Conservation (phyloP, 1,140 invertebrate species). For the Chymomyza costata region DNA sequence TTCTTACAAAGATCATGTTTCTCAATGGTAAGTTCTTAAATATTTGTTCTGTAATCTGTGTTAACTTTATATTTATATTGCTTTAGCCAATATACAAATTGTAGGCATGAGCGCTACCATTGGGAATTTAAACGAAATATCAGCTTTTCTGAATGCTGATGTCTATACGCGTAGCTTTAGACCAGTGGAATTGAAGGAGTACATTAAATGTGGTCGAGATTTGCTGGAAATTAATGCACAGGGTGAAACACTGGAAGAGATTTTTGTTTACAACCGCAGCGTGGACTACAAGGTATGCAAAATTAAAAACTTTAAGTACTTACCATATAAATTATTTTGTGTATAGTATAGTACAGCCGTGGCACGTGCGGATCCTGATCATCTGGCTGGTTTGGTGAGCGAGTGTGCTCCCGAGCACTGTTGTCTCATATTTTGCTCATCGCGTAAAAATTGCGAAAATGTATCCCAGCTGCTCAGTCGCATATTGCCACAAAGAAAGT, state of each 20-base stretch:
- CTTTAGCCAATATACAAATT: slow-evolving; percentile 86
- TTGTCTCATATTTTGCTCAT: slow-evolving; percentile 93
- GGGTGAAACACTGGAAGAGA: slow-evolving; percentile 73
- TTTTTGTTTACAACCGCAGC: slow-evolving; percentile 57
- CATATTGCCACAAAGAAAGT: slow-evolving; percentile 77
- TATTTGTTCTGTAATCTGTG: slow-evolving; percentile 4
- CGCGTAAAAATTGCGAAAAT: slow-evolving; percentile 94
- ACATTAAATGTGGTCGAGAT: slow-evolving; percentile 85
- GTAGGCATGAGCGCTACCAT: slow-evolving; percentile 97
- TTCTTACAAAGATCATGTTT: slow-evolving; percentile 86
- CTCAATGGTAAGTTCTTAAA: slow-evolving; percentile 79
- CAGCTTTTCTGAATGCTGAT: slow-evolving; percentile 84
- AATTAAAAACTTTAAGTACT: neutral
- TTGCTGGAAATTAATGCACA: slow-evolving; percentile 81
- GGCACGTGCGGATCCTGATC: slow-evolving; percentile 83
- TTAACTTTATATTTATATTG: slow-evolving; percentile 33
- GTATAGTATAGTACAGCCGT: slow-evolving; percentile 80
- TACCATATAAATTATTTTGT: slow-evolving; percentile 10
- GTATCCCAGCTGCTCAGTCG: slow-evolving; percentile 84
- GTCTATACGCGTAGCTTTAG: slow-evolving; percentile 89
- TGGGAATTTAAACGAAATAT: slow-evolving; percentile 89
- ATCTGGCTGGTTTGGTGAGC: slow-evolving; percentile 84
- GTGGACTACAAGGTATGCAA: slow-evolving; percentile 26
- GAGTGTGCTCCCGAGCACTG: slow-evolving; percentile 88
- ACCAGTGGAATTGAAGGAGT: slow-evolving; percentile 90